Evolutionary conservation across 2,113 vertebrate genomes (phyloP).

Genomic region (Leucosticte australis): DNA sequence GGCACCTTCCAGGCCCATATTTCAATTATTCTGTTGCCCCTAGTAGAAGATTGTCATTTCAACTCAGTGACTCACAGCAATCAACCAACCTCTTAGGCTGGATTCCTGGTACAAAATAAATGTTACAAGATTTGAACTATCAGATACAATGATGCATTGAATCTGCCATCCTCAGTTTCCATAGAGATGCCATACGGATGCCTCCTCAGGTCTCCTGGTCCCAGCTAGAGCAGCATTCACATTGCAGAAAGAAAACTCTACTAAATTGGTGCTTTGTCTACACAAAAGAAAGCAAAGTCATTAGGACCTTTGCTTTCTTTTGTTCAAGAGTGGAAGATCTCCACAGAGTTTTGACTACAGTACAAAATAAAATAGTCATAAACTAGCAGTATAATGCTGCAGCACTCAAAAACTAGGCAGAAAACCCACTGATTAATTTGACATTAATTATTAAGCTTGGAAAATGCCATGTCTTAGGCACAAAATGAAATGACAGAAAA

Average conservation of each 20-base stretch:
- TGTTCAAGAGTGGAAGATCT: not conserved
- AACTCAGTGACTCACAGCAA: not conserved
- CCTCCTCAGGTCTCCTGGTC: not conserved
- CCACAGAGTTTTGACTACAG: not conserved
- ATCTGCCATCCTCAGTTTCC: conserved; percentile 28
- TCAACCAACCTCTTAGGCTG: not conserved
- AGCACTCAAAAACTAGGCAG: not conserved
- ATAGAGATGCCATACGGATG: conserved; percentile 31
- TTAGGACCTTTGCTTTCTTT: not conserved
- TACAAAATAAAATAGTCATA: not conserved
- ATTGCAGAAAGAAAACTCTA: not conserved
- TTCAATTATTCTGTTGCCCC: not conserved
- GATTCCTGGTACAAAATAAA: conserved; percentile 18
- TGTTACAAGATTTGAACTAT: not conserved
- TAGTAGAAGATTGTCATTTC: not conserved
- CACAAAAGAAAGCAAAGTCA: not conserved
- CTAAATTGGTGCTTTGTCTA: not conserved
- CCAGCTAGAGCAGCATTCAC: not conserved
- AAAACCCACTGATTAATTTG: not conserved
- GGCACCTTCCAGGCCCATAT: not conserved
- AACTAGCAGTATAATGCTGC: not conserved
- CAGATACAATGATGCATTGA: conserved; percentile 17
- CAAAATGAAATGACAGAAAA: not conserved
- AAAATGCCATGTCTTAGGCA: not conserved
- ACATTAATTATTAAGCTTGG: not conserved